These are phyloP conservation scores for Leptopilina clavipes DNA, from an alignment of 1,140 invertebrate genomes.

Conservation along the genomic window DNA sequence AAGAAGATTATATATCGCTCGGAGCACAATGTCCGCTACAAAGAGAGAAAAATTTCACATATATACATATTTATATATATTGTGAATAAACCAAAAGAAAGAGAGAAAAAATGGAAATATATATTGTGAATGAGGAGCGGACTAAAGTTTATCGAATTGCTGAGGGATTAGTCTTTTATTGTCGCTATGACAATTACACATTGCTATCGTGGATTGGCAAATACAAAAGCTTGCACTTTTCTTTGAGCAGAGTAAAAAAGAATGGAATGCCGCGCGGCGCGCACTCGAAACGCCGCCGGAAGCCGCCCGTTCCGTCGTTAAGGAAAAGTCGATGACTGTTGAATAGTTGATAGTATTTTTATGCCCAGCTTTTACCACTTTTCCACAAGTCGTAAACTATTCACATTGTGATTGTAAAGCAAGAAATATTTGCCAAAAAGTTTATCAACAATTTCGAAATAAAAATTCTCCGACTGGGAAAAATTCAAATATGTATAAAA, in stretches of 20 bases:
- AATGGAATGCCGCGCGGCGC: conserved; percentile 53
- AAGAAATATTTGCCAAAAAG: background rate
- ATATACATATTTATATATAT: too few relatives aligned
- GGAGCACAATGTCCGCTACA: conserved; percentile 32
- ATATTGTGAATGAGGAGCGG: conserved; percentile 12
- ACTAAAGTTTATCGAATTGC: conserved; percentile 57
- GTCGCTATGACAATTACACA: conserved; percentile 56
- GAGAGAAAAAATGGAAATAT: too few relatives aligned
- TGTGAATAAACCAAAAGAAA: too few relatives aligned
- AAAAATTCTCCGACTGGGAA: background rate
- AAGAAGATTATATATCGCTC: conserved; percentile 41
- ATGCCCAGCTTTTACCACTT: conserved; percentile 36
- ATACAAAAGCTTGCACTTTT: conserved; percentile 52
- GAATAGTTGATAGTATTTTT: conserved; percentile 18
- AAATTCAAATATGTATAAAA: too few relatives aligned
- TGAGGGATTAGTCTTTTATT: conserved; percentile 61
- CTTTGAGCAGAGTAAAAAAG: conserved; percentile 46
- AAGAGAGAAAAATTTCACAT: background rate
- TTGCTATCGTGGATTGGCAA: conserved; percentile 55
- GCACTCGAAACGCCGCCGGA: conserved; percentile 52
- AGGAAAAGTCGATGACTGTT: conserved; percentile 48
- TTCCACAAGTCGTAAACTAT: conserved; percentile 21
- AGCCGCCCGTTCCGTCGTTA: conserved; percentile 35
- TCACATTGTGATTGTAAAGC: background rate
- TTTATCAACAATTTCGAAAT: background rate